Evolutionary conservation across 1,140 invertebrate species (phyloP), one percentile per base, ranked within the genome.

Genomic region (Dendroctonus valens): DNA sequence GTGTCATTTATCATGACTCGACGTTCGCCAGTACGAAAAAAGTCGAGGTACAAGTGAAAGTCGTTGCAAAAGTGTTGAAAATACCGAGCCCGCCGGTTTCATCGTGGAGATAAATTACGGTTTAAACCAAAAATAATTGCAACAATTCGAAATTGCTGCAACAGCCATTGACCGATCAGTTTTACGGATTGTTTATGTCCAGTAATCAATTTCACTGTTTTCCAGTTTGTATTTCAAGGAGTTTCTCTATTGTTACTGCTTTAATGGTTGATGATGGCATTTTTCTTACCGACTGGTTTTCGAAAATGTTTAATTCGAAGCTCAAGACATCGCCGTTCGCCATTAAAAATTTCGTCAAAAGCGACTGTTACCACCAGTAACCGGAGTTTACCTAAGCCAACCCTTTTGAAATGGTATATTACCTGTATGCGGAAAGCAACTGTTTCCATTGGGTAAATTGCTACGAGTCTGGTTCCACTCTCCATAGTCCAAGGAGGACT

Each of bases 401-500:
- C 26, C 26, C 26, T 26, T 26, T 26, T 26, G 26, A 26, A 26
- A 26, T 26, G 26, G 26, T n/a, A n/a, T n/a, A n/a, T n/a, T 38
- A 60, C 46, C 67, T 55, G 65, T 5, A 46, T 50, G 12, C 41
- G 38, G 0, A 37, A 15, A 40, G 26, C 51, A n/a, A 49, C 46
- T 5, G 40, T 26, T 26, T 26, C 26, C 26, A 26, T 26, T 26
- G 26, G 26, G 26, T 26, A 26, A 26, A 26, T 38, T 5, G 37
- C 59, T 11, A 41, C 50, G 55, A 44, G 62, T 14, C 41, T 65
- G 48, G 11, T 60, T 48, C 62, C 59, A 61, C 8, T n/a, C 37
- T 2, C 50, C 59, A 42, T 61, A 61, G 8, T 12, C 49, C 44
- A 37, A 11, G n/a, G 11, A 12, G 40, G 59, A 15, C 7, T 44